These are phyloP conservation scores for Agrotis ipsilon DNA, from an alignment of 2,888 invertebrate genomes.

Conservation along the genomic window DNA sequence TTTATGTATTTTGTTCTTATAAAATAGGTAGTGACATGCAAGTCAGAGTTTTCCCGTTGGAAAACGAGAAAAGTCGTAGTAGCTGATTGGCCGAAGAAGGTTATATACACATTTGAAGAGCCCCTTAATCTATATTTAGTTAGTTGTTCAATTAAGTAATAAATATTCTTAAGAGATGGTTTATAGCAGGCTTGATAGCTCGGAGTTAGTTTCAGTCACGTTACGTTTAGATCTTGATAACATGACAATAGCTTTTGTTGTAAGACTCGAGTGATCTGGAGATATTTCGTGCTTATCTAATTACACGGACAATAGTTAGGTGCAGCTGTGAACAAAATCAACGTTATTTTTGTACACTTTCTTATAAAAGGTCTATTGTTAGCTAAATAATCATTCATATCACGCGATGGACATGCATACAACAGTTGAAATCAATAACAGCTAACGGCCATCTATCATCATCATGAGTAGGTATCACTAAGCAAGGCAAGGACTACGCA, in stretches of 20 bases:
- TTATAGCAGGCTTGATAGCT: constrained; percentile 25
- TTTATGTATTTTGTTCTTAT: neutral
- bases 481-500: constrained; percentile 27
- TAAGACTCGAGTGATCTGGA: constrained; percentile 56
- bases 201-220: constrained; percentile 54
- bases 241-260: constrained; percentile 77
- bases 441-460: constrained; percentile 20
- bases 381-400: constrained; percentile 27
- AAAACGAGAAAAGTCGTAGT: neutral
- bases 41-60: neutral
- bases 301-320: constrained; percentile 58
- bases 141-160: constrained; percentile 30
- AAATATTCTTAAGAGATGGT: constrained; percentile 23
- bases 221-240: constrained; percentile 71
- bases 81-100: neutral
- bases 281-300: constrained; percentile 59
- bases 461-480: constrained; percentile 2
- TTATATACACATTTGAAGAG: neutral
- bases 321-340: constrained; percentile 52
- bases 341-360: constrained; percentile 49
- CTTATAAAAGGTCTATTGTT: constrained; percentile 45
- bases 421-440: constrained; percentile 32
- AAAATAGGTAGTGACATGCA: no score
- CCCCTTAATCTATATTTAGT: neutral
- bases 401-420: constrained; percentile 21